These are phyloP conservation scores for Arizona elegans DNA, from an alignment of 2,113 vertebrate species.

Conservation along the genomic window DNA sequence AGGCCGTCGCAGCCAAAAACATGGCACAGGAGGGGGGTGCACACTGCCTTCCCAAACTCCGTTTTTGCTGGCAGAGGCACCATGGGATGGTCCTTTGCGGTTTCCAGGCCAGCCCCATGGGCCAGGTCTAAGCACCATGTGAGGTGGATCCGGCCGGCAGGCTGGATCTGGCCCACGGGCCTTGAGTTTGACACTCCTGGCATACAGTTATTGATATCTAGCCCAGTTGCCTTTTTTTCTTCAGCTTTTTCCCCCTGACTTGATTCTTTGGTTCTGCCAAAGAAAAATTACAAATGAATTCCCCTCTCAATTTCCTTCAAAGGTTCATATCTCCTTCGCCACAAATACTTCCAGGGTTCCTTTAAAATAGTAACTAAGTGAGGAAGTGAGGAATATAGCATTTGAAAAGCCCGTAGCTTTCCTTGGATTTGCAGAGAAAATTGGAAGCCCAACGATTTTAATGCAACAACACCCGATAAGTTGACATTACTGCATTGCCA, in stretches of 20 bases:
- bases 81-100: too few relatives aligned
- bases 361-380: neutral
- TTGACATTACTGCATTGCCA: neutral
- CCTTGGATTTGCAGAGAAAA: neutral
- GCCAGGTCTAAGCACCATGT: too few relatives aligned
- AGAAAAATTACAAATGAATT: neutral
- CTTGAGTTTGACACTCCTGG: too few relatives aligned
- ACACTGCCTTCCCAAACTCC: too few relatives aligned
- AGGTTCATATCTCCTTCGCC: neutral
- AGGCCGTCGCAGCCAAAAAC: accelerated
- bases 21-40: too few relatives aligned
- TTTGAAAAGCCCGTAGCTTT: neutral
- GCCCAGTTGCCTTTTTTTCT: neutral
- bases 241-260: neutral
- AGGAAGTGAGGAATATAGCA: neutral
- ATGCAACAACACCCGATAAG: neutral
- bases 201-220: neutral
- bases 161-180: too few relatives aligned
- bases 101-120: too few relatives aligned
- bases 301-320: neutral
- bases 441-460: neutral
- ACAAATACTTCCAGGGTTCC: neutral
- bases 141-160: too few relatives aligned
- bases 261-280: neutral
- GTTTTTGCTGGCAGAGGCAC: too few relatives aligned